Evolutionary conservation across 2,888 invertebrate species (phyloP), one percentile per base, ranked within the genome.

Genomic region (Aporophyla lueneburgensis): DNA sequence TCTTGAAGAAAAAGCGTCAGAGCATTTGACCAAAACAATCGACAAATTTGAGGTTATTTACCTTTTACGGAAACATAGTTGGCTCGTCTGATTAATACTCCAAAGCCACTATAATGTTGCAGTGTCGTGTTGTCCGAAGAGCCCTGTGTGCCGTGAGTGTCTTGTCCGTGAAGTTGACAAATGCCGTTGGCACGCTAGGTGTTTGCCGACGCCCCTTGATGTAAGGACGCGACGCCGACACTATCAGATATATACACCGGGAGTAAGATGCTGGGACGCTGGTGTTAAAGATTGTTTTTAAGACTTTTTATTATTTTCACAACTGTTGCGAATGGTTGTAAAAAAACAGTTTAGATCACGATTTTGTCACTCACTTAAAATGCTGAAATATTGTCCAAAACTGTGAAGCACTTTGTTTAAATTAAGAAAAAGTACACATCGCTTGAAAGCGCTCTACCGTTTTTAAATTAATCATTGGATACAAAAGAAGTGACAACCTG

Each of bases 141-240:
- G 85, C 78, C 78, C 80, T 83, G 86, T 88, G 84, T 78, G 70
- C 78, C 76, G 86, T 80, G 86, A 92, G 92, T 88, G 90, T 88
- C 89, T 89, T 93, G 93, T 92, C 89, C 82, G 89, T 92, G 93
- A 93, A 93, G 93, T 93, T 94, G 94, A 95, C 94, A 94, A 94
- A 95, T 94, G 94, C 91, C 91, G 86, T 88, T 85, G 87, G 89
- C 88, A 87, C 86, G 85, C 79, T 88, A 90, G 90, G 92, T 95
- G 93, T 94, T 93, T 93, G 92, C 89, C 86, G 91, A 92, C 90
- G 87, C 88, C 87, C 89, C 93, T 92, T 88, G 89, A 92, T 89
- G 84, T 81, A 86, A 91, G 90, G 83, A 86, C 85, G 84, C 86
- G 86, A 76, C 80, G 86, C 76, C 86, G 86, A 76, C 80, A 82